A percentile compares a stretch with the other conserved stretches of the same genome.
phyloP scores from a whole-genome alignment of 2,888 invertebrate genomes.

The Anoncus sp. region DNA sequence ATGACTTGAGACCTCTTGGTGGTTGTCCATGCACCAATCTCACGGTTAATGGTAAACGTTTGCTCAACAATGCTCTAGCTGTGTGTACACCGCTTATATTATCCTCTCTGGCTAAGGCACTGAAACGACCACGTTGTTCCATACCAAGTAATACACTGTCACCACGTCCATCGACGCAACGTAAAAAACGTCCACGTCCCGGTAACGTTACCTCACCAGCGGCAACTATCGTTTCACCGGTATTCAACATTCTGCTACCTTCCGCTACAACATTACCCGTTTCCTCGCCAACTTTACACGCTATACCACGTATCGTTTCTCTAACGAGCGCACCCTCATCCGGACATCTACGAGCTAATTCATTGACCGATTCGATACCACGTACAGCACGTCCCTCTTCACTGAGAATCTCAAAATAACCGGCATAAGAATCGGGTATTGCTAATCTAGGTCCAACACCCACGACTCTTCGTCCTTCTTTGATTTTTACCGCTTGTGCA shows the following conservation, averaged over 20 bases:
- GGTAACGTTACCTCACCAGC: conserved; percentile 89
- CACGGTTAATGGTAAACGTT: conserved; percentile 96
- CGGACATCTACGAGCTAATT: conserved; percentile 90
- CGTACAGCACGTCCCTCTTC: conserved; percentile 97
- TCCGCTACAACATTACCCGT: conserved; percentile 87
- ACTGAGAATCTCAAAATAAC: conserved; percentile 96
- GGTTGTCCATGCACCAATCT: conserved; percentile 95
- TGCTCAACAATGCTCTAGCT: conserved; percentile 93
- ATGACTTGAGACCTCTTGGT: conserved; percentile 92
- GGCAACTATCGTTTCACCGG: conserved; percentile 93
- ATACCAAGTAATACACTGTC: conserved; percentile 92
- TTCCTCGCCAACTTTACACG: conserved; percentile 80
- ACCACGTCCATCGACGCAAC: conserved; percentile 94
- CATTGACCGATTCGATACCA: conserved; percentile 94
- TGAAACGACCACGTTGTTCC: conserved; percentile 96
- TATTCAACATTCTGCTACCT: conserved; percentile 90
- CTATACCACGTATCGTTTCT: conserved; percentile 89
- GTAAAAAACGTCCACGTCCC: conserved; percentile 90
- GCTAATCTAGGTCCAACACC: conserved; percentile 93
- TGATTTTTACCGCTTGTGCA: conserved; percentile 95
- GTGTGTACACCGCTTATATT: conserved; percentile 98
- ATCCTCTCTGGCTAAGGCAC: conserved; percentile 95
- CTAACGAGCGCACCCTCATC: conserved; percentile 92
- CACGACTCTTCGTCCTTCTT: conserved; percentile 93
- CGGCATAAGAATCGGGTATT: conserved; percentile 95